Evolutionary conservation across 2,113 vertebrate species (phyloP).

Genomic region (Geococcyx californianus): DNA sequence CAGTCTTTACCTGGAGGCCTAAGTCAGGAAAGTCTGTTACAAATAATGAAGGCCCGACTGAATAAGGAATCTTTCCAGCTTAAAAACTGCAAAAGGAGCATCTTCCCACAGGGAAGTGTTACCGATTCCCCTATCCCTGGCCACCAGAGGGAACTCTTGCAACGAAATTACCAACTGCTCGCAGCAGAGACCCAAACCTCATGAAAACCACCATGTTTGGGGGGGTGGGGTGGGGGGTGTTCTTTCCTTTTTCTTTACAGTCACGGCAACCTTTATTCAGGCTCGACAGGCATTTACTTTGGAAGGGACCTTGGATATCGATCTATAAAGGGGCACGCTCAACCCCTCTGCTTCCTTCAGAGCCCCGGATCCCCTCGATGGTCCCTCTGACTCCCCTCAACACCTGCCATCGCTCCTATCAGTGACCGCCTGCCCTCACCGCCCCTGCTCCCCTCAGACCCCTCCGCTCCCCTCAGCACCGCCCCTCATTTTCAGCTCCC

Average conservation of each 20-base stretch:
- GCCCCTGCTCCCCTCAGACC: too few species aligned
- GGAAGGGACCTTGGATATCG: too few species aligned
- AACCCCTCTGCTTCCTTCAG: too few species aligned
- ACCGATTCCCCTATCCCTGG: neutral
- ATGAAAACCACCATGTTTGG: neutral
- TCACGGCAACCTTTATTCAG: too few species aligned
- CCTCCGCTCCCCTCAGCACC: neutral
- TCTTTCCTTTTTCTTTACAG: too few species aligned
- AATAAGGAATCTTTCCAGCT: neutral
- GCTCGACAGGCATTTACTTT: too few species aligned
- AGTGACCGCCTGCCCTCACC: too few species aligned
- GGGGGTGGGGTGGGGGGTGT: too few species aligned
- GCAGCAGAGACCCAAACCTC: neutral
- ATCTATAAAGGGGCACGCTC: too few species aligned
- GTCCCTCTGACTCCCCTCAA: too few species aligned
- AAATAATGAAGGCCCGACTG: neutral
- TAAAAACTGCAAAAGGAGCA: neutral
- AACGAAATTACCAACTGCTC: neutral
- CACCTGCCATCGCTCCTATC: too few species aligned
- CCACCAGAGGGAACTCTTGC: conserved; percentile 34
- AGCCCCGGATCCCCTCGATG: too few species aligned
- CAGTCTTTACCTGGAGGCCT: neutral
- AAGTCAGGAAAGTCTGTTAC: neutral
- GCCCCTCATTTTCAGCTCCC: neutral
- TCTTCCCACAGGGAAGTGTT: neutral